phyloP scores from a whole-genome alignment of 2,888 invertebrate species.

The Himalopsyche anomala region DNA sequence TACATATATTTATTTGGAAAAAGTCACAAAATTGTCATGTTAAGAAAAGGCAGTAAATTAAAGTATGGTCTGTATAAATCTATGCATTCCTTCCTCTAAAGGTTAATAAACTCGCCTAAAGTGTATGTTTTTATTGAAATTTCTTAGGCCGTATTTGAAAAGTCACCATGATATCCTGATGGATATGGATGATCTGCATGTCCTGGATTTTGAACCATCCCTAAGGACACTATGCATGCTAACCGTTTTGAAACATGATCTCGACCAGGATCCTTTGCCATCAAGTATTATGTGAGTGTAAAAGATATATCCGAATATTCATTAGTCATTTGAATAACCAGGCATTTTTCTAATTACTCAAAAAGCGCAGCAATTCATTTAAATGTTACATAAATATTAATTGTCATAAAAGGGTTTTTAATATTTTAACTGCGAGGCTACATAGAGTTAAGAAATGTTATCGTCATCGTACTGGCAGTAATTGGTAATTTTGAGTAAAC shows the following conservation, averaged over 20 bases:
- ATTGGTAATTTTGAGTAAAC: too few species aligned
- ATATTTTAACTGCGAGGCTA: too few species aligned
- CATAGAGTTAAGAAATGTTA: too few species aligned
- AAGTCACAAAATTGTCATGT: too few species aligned
- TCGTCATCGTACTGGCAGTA: too few species aligned
- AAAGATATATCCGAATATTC: conserved; percentile 1
- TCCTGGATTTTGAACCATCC: conserved; percentile 87
- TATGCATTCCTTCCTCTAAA: background rate
- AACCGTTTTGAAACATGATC: conserved; percentile 79
- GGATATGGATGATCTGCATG: conserved; percentile 89
- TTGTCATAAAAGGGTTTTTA: too few species aligned
- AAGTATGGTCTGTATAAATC: too few species aligned
- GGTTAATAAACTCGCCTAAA: background rate
- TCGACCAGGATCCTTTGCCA: conserved; percentile 81
- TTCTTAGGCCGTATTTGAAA: background rate
- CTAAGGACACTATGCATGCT: conserved; percentile 85
- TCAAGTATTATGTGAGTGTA: conserved; percentile 79
- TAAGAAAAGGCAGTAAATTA: too few species aligned
- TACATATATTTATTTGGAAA: too few species aligned
- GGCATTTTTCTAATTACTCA: too few species aligned
- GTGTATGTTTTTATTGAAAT: background rate
- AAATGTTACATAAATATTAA: too few species aligned
- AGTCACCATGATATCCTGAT: conserved; percentile 72
- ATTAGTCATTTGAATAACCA: background rate
- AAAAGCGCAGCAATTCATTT: too few species aligned